These are phyloP conservation scores for Cybosia mesomella DNA, from an alignment of 2,888 invertebrate species.

Conservation along the genomic window DNA sequence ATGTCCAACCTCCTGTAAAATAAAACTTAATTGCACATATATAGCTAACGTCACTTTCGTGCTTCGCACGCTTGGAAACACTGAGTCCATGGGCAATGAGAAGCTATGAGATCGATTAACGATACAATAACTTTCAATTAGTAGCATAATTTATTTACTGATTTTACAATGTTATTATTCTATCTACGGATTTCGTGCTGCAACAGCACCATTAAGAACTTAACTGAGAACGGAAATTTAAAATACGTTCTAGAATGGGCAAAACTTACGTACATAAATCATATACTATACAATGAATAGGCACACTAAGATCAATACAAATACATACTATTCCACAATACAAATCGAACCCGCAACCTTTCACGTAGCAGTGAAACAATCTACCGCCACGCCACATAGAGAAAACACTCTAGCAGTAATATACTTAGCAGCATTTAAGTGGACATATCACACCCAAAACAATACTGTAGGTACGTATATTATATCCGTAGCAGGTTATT, in stretches of 20 bases:
- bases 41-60: slow-evolving; percentile 1
- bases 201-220: not conserved
- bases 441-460: slow-evolving; percentile 20
- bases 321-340: not conserved
- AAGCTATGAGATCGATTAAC: not conserved
- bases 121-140: not conserved
- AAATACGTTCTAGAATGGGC: not conserved
- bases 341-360: not conserved
- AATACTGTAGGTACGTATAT: slow-evolving; percentile 15
- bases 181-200: not conserved
- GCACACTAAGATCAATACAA: not conserved
- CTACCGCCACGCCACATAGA: not conserved
- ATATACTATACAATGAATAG: too few species aligned
- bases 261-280: too few species aligned
- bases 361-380: not conserved
- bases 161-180: not conserved
- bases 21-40: slow-evolving; percentile 4
- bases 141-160: not conserved
- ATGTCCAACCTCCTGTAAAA: slow-evolving; percentile 2
- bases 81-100: not conserved
- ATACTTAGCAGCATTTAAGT: slow-evolving; percentile 14
- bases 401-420: not conserved
- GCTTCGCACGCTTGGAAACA: not conserved
- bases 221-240: not conserved
- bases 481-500: slow-evolving; percentile 27